Evolutionary conservation across 2,888 invertebrate species (phyloP).

Genomic region (Gymnocheta viridis): DNA sequence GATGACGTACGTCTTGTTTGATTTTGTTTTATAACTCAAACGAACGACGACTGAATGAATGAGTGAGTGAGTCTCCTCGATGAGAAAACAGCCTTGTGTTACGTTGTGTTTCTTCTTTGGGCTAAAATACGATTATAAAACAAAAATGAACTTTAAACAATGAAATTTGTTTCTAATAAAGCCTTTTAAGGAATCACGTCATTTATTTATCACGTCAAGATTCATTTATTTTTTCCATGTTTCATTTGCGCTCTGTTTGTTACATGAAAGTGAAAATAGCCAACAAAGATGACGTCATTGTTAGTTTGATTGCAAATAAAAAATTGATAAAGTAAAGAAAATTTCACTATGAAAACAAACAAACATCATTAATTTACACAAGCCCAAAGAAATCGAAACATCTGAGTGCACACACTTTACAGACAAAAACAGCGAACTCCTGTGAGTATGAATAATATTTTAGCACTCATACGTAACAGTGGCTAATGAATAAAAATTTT

Average conservation of each 20-base stretch:
- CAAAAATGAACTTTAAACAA: not conserved
- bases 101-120: not conserved
- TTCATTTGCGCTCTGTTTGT: slow-evolving; percentile 38
- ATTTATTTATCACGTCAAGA: not conserved
- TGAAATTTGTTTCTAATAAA: slow-evolving; percentile 19
- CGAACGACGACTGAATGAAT: too few species aligned
- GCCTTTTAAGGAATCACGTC: slow-evolving; percentile 47
- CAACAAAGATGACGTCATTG: slow-evolving; percentile 54
- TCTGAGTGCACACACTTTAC: not conserved
- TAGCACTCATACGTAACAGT: slow-evolving; percentile 8
- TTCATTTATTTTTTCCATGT: not conserved
- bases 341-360: not conserved
- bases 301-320: slow-evolving; percentile 1
- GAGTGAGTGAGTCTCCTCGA: not conserved
- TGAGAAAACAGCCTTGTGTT: slow-evolving; percentile 16
- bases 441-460: not conserved
- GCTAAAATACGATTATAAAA: not conserved
- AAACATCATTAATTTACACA: not conserved
- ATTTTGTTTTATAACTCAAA: not conserved
- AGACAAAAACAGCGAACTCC: too few species aligned
- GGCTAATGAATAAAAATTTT: not conserved
- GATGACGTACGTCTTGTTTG: slow-evolving; percentile 34
- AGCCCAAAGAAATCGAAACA: not conserved
- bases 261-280: not conserved
- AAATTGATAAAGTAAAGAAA: not conserved